phyloP scores from a whole-genome alignment of 2,113 vertebrate species.

The Agelaius tricolor region DNA sequence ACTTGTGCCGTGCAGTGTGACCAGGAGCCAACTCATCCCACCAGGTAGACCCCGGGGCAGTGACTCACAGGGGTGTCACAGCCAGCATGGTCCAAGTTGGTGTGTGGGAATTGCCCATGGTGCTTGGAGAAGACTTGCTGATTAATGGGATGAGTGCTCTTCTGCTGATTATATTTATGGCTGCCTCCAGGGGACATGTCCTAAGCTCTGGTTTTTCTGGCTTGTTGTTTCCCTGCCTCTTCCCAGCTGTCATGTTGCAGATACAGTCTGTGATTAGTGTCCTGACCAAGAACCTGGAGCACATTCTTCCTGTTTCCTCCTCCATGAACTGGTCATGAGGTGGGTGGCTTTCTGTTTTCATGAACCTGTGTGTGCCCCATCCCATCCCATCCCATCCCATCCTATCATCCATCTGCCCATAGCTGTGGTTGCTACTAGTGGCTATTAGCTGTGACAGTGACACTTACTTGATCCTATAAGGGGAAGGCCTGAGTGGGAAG shows the following conservation, averaged over 20 bases:
- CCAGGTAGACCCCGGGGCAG: neutral
- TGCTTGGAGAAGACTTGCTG: neutral
- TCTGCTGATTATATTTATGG: neutral
- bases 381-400: too few relatives aligned
- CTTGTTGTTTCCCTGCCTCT: neutral
- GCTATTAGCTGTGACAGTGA: neutral
- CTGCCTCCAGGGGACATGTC: neutral
- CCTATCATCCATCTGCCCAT: neutral
- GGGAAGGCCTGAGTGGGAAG: neutral
- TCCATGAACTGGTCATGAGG: neutral
- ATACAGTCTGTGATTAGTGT: neutral
- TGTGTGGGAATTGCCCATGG: constrained; percentile 29
- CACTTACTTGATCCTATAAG: neutral
- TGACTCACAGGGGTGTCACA: constrained; percentile 47
- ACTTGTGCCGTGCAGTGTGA: neutral
- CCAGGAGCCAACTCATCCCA: constrained; percentile 23
- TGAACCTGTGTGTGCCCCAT: neutral
- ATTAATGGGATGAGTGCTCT: constrained; percentile 1
- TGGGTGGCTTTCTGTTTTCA: neutral
- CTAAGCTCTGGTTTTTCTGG: neutral
- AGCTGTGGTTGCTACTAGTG: neutral
- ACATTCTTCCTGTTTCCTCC: neutral
- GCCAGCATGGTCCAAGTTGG: neutral
- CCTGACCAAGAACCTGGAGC: neutral
- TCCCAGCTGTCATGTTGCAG: neutral